Conservation (phyloP, 1,140 invertebrate species). For the Gryon sp. region DNA sequence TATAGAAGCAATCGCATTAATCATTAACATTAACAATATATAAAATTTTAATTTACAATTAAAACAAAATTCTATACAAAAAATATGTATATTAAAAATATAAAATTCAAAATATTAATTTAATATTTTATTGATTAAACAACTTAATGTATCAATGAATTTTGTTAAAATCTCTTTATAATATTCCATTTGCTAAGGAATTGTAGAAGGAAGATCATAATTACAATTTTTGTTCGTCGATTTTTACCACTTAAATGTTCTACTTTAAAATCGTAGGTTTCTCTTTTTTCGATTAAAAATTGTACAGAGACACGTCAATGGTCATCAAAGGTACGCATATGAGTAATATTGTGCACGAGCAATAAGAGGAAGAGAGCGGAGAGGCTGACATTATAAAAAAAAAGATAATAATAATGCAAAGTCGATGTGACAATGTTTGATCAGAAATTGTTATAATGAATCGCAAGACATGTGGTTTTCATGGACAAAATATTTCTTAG, state of each 20-base stretch:
- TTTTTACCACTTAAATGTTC: conserved; percentile 34
- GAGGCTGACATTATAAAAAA: conserved; percentile 48
- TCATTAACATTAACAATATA: too few relatives aligned
- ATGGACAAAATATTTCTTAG: conserved; percentile 33
- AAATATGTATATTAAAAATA: too few relatives aligned
- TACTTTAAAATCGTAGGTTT: conserved; percentile 34
- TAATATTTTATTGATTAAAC: too few relatives aligned
- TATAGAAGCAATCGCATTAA: too few relatives aligned
- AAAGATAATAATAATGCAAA: conserved; percentile 49
- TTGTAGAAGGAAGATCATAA: conserved; percentile 58
- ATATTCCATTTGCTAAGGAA: conserved; percentile 31
- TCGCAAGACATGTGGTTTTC: too few relatives aligned
- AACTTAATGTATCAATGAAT: conserved; percentile 16
- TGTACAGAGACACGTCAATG: conserved; percentile 33
- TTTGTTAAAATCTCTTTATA: too few relatives aligned
- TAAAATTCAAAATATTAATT: too few relatives aligned
- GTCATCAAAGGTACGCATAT: conserved; percentile 38
- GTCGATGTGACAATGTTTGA: conserved; percentile 35
- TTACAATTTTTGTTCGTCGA: conserved; percentile 28
- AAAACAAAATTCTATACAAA: too few relatives aligned
- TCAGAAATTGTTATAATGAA: background rate
- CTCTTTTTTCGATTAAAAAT: conserved; percentile 38
- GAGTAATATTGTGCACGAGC: conserved; percentile 49
- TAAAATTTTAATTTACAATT: too few relatives aligned
- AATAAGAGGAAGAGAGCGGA: conserved; percentile 62